Evolutionary conservation across 2,888 invertebrate genomes (phyloP), one percentile per base, ranked within the genome.

Genomic region (Plutella xylostella): DNA sequence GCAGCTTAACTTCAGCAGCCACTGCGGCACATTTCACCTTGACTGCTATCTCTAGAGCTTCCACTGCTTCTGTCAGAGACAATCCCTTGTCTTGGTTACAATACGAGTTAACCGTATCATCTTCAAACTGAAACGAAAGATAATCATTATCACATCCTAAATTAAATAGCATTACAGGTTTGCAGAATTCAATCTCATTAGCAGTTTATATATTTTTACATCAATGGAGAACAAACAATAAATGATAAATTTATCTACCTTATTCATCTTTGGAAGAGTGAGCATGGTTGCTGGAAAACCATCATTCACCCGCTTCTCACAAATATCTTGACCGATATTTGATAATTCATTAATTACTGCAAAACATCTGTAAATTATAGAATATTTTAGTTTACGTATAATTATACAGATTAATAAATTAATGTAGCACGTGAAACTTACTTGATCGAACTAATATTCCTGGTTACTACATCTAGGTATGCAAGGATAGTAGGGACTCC

Each of bases 281-380:
- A 43, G 14, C 21, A 43, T 21, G 12, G 22, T 9, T 20, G 34
- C 42, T 3, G 42, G 42, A 5, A 38, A 18, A 11, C 28, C 33
- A 19, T 38, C 31, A 6, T 11, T 14, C 4, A 12, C 17, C 17
- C 45, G 21, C 12, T 20, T 20, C 12, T 30, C 6, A 14, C 38
- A 45, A 3, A 39, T 34, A 12, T 44, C 28, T 15, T n/a, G 37
- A 19, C 37, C 38, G 30, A 35, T 2, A 4, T 38, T 14, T 2
- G 18, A n/a, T 1, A 14, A 17, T 14, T 37, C 20, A 12, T 28
- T 37, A 28, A 37, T 38, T 17, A 38, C 44, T 19, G 42, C 33
- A 21, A 43, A 43, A 22, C 34, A 22, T 33, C 42, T 43, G 34
- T 9, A 43, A 43, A 12, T n/a, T 3, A 31, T n/a, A n/a, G n/a